Conservation (phyloP, 2,113 vertebrate species). For the Lontra canadensis region DNA sequence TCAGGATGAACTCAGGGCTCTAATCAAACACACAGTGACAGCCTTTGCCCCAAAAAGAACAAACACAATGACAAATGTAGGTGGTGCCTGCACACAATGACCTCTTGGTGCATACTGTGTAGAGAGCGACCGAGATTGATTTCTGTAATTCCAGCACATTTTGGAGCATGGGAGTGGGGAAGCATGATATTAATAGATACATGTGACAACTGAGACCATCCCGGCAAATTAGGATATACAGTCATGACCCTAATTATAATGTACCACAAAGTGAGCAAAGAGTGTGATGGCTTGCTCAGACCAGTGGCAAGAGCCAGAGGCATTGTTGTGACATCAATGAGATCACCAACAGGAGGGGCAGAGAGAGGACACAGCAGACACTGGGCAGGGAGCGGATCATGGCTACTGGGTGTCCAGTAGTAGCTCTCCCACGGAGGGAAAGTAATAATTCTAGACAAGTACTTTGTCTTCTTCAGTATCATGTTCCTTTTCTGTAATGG, state of each 20-base stretch:
- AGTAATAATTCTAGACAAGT: not conserved
- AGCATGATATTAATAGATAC: not conserved
- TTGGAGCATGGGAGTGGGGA: not conserved
- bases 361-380: not conserved
- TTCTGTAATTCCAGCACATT: not conserved
- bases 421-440: not conserved
- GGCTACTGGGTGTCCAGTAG: accelerated
- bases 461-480: accelerated
- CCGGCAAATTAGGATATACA: not conserved
- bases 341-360: not conserved
- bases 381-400: not conserved
- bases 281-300: not conserved
- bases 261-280: not conserved
- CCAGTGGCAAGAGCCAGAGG: not conserved
- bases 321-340: not conserved
- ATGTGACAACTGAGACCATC: not conserved
- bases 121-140: not conserved
- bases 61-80: not conserved
- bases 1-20: not conserved
- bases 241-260: not conserved
- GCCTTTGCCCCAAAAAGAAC: not conserved
- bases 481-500: not conserved
- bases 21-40: not conserved
- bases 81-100: not conserved
- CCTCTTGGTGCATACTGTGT: not conserved